Percentiles rank a stretch among this genome's conserved stretches.
Evolutionary conservation across 2,113 vertebrate genomes (phyloP).

Genomic region (Diadophis punctatus): DNA sequence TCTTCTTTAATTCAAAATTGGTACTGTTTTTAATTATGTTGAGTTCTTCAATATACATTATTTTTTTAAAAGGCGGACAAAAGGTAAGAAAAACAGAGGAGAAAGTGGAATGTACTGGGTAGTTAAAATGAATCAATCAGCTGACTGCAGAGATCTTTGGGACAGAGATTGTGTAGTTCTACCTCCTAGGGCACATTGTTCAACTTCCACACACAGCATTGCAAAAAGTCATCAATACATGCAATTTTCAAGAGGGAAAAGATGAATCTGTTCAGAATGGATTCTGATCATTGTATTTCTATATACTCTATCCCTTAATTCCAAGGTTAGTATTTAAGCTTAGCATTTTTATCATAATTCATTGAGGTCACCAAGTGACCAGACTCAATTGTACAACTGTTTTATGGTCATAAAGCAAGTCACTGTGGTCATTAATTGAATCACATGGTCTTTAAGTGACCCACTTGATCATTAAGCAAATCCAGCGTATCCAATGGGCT

Average conservation of each 20-base stretch:
- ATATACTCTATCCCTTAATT: neutral
- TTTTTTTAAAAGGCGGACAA: neutral
- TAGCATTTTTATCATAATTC: neutral
- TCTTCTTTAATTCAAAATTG: neutral
- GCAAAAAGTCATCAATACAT: neutral
- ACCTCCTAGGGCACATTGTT: neutral
- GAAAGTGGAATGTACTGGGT: neutral
- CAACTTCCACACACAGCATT: neutral
- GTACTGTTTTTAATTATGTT: neutral
- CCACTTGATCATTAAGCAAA: neutral
- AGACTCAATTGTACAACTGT: neutral
- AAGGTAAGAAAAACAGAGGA: neutral
- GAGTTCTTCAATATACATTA: neutral
- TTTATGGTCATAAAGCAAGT: neutral
- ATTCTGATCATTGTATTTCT: neutral
- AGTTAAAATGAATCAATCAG: neutral
- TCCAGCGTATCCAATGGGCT: neutral
- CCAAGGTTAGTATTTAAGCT: neutral
- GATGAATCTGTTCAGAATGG: neutral
- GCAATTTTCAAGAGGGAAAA: neutral
- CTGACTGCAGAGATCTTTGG: neutral
- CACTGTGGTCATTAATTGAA: neutral
- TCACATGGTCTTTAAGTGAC: neutral
- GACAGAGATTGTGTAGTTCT: neutral
- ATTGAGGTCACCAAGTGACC: neutral